Evolutionary conservation across 2,797 vertebrate species (phyloP).

Genomic region (Pangasius sanitwongsei): DNA sequence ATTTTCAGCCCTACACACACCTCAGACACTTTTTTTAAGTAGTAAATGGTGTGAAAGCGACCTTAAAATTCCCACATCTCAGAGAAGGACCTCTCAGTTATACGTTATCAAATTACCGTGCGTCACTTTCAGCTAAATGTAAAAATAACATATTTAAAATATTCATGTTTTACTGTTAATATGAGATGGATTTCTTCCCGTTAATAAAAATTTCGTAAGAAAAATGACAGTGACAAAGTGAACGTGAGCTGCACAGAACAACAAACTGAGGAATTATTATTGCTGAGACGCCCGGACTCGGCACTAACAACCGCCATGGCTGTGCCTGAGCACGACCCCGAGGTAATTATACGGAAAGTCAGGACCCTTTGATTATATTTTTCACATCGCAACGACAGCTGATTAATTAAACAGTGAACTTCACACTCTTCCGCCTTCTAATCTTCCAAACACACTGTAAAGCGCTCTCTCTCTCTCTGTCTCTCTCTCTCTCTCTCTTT

Average conservation of each 20-base stretch:
- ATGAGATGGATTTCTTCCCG: neutral
- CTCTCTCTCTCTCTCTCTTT: neutral
- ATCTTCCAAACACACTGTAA: constrained; percentile 7
- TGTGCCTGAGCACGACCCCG: neutral
- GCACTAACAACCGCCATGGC: neutral
- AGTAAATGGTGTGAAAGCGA: neutral
- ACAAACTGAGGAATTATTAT: neutral
- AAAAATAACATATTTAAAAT: neutral
- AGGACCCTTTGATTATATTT: constrained; percentile 9
- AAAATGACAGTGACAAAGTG: neutral
- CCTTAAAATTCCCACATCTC: neutral
- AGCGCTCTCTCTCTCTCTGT: neutral
- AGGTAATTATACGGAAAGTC: constrained; percentile 14
- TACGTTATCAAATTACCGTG: neutral
- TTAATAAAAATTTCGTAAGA: neutral
- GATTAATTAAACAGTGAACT: constrained; percentile 23
- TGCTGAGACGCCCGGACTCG: neutral
- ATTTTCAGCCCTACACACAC: neutral
- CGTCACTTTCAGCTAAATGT: neutral
- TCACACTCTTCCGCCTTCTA: constrained; percentile 3
- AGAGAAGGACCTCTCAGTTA: neutral
- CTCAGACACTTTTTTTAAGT: neutral
- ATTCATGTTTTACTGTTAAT: neutral
- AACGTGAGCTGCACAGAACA: neutral
- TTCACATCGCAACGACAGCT: constrained; percentile 1